Evolutionary conservation across 2,888 invertebrate genomes (phyloP), one percentile per base, ranked within the genome.

Genomic region (Bedellia somnulentella): DNA sequence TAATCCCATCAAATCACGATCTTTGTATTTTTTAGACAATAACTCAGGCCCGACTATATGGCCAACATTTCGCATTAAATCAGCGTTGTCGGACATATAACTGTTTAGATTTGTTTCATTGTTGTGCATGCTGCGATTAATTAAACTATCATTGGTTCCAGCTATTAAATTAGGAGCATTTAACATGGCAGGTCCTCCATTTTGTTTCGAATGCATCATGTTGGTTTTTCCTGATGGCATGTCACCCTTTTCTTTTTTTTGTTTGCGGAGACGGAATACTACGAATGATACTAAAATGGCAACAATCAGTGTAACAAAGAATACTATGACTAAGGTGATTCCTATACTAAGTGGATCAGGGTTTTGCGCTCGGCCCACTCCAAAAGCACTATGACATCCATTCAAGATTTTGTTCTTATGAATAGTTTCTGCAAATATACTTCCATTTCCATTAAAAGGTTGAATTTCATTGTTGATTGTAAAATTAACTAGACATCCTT

Each of bases 271-370:
- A 24, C 93, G 84, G 58, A 94, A 94, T 23, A 94, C 90, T n/a
- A 95, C 82, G 50, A 95, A 95, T 27, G 93, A 93, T 12, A 90
- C 89, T 33, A 92, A 78, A 45, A 94, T 93, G 9, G 93, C 93
- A 8, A 94, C 86, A 29, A 94, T 80, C 9, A 95, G 70, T 35
- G 94, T 88, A 4, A 92, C 87, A 52, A 97, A 95, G 76, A 97
- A 95, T 14, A 93, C 91, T 37, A 95, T 92, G 12, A 96, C 93
- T 17, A 96, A 75, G 1, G 94, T 94, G 34, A 96, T 88, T 31
- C 95, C 96, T 37, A 95, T 92, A 47, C 90, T 92, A 5, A 96
- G 71, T 0, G 93, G 93, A 66, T 92, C 90, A 2, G 92, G 86
- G 3, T 86, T 85, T 40, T 88, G 84, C 0, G 86, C 83, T 2